These are phyloP conservation scores for Salpingus planirostris DNA, from an alignment of 2,888 invertebrate species.

Conservation along the genomic window DNA sequence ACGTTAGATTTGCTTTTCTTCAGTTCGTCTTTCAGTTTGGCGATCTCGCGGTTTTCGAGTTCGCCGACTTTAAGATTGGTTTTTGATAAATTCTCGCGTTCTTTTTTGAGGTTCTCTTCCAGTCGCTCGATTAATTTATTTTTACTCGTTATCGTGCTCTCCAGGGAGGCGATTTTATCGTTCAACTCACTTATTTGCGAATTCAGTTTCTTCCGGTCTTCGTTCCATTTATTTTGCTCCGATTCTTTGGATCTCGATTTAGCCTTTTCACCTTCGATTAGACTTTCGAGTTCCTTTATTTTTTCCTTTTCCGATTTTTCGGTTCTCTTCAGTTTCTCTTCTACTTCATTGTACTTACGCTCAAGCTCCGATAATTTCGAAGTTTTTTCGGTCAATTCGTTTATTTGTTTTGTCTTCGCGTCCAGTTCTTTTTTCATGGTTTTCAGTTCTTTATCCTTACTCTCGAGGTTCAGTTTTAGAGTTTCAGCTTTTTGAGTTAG, in stretches of 20 bases:
- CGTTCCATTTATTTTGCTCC: slow-evolving; percentile 46
- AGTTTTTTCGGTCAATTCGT: slow-evolving; percentile 56
- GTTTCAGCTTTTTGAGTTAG: slow-evolving; percentile 56
- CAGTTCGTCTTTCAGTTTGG: slow-evolving; percentile 31
- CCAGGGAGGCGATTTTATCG: slow-evolving; percentile 51
- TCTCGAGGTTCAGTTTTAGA: slow-evolving; percentile 54
- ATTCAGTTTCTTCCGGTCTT: slow-evolving; percentile 44
- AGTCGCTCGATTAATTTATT: slow-evolving; percentile 53
- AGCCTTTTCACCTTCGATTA: slow-evolving; percentile 34
- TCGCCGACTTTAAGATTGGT: slow-evolving; percentile 29
- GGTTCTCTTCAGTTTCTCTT: slow-evolving; percentile 54
- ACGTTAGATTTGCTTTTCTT: slow-evolving; percentile 27
- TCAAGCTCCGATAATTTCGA: slow-evolving; percentile 56
- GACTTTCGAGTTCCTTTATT: slow-evolving; percentile 51
- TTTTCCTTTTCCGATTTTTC: slow-evolving; percentile 54
- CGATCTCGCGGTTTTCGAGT: slow-evolving; percentile 28
- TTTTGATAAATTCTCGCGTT: slow-evolving; percentile 39
- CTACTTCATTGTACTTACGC: slow-evolving; percentile 56
- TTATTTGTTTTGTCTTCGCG: slow-evolving; percentile 50
- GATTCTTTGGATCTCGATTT: slow-evolving; percentile 34
- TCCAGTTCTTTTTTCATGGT: slow-evolving; percentile 53
- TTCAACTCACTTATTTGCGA: slow-evolving; percentile 49
- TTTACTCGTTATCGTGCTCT: slow-evolving; percentile 51
- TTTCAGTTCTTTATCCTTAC: slow-evolving; percentile 54
- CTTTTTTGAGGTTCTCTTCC: slow-evolving; percentile 46